A percentile compares a stretch with the other conserved stretches of the same genome.
Evolutionary conservation across 2,888 invertebrate species (phyloP).

Genomic region (Agrochola lychnidis): DNA sequence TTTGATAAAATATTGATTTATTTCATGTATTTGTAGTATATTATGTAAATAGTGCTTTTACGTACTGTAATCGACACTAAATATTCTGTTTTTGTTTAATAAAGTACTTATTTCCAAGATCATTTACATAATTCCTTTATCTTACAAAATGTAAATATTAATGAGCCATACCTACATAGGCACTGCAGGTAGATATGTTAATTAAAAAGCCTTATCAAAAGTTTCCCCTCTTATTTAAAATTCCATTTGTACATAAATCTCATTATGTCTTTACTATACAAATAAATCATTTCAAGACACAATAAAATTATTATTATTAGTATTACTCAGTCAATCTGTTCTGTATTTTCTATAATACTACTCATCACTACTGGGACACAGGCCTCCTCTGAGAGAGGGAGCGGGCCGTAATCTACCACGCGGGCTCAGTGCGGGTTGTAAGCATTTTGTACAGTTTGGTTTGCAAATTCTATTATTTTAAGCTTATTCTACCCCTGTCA

Average conservation of each 20-base stretch:
- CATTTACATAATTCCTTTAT: conserved; percentile 6
- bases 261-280: conserved; percentile 4
- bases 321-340: not conserved
- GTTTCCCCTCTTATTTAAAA: conserved; percentile 11
- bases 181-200: not conserved
- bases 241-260: conserved; percentile 4
- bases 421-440: not conserved
- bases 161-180: conserved; percentile 13
- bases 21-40: not conserved
- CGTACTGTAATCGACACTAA: not conserved
- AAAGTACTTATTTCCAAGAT: not conserved
- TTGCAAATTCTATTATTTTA: too few relatives aligned
- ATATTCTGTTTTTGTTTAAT: conserved; percentile 21
- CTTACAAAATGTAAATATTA: conserved; percentile 29
- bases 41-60: not conserved
- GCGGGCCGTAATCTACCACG: not conserved
- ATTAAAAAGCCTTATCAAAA: conserved; percentile 33
- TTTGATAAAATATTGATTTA: not conserved
- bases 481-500: too few relatives aligned
- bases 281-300: conserved; percentile 1
- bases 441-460: not conserved
- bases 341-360: not conserved
- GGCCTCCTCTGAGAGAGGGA: not conserved
- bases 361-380: not conserved
- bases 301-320: not conserved